Base-by-base conservation (phyloP, 2,113 vertebrate species). In the Hippocampus comes region DNA sequence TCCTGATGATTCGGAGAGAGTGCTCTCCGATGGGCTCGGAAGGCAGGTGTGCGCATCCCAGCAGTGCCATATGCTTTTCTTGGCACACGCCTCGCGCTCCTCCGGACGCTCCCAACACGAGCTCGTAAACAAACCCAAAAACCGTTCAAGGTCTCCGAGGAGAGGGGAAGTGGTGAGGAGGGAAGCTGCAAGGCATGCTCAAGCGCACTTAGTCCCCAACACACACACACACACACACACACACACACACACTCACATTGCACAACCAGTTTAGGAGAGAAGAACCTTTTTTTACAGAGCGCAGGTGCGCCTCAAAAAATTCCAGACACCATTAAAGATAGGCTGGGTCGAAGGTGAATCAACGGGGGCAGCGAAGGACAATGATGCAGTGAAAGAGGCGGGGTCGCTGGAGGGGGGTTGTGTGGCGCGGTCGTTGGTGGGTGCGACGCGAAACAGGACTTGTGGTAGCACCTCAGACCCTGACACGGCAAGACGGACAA, bases 31-130 rank as follows among this genome's bases (percentile, higher is more conserved):
- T 70, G 51, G 8, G 80, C 77, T 86, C 81, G 78, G 79, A 48
- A 76, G 25, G 89, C 91, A 91, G 88, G 89, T 90, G 88, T 84
- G 86, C 68, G 48, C 59, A 74, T 88, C 87, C 88, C 85, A 83
- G 73, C 84, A 80, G 86, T 81, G 71, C 91, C 91, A 87, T 93
- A 92, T 93, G 91, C 73, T 91, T 87, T 86, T 86, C 82, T 87
- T 91, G 91, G 91, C 89, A 75, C 76, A 46, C 65, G 57, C 71
- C 78, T 82, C 59, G 30, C 71, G 80, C 84, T 86, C 82, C 87
- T 78, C 82, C 34, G 77, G 86, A 88, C 84, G 83, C 85, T 86
- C 90, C 82, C 85, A 90, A 87, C 89, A 88, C 68, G 78, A 80
- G 30, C 73, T 83, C 84, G 84, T 87, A 90, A 91, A 92, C 88